Percentiles rank a stretch among this genome's conserved stretches.
Conservation (phyloP, 2,113 vertebrate species). For the Tragelaphus imberbis region DNA sequence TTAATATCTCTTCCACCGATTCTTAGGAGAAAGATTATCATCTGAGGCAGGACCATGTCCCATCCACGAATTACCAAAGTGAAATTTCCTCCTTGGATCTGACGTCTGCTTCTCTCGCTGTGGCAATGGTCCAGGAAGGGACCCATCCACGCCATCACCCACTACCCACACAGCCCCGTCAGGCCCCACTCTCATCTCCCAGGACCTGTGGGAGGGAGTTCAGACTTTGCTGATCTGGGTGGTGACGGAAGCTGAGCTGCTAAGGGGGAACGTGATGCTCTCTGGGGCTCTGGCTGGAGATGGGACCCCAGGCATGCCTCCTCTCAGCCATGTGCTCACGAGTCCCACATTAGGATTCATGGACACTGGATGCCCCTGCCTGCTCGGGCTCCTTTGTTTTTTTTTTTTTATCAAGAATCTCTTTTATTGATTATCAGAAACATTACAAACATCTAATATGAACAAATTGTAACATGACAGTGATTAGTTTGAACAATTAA, state of each 20-base stretch:
- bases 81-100: accelerated
- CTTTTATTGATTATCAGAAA: no score
- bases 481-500: no score
- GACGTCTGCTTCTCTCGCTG: accelerated
- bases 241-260: no score
- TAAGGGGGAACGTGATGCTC: accelerated
- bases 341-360: accelerated
- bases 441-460: no score
- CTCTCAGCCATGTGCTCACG: accelerated
- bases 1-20: not conserved
- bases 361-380: not conserved
- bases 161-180: not conserved
- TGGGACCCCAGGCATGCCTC: not conserved
- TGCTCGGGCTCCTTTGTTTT: accelerated
- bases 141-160: accelerated
- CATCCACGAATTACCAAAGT: not conserved
- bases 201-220: accelerated
- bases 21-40: not conserved
- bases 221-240: not conserved
- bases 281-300: not conserved
- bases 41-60: not conserved
- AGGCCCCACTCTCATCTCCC: not conserved
- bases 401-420: no score
- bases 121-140: not conserved
- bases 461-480: no score